These are phyloP conservation scores for Caenorhabditis uteleia DNA, from an alignment of 2,888 invertebrate genomes.

Conservation along the genomic window DNA sequence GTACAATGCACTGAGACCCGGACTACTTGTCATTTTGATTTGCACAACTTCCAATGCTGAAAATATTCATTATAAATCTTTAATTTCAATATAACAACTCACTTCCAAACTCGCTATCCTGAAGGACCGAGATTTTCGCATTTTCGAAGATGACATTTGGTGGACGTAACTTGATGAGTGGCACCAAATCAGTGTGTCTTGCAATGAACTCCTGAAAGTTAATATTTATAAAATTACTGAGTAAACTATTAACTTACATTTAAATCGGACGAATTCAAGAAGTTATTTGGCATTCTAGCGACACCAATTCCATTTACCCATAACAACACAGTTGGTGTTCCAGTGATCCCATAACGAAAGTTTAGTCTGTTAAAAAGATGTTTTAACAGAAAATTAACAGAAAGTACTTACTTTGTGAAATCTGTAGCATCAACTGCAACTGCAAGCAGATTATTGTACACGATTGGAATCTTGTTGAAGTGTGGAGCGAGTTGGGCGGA, in stretches of 20 bases:
- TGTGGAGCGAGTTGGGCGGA: constrained; percentile 87
- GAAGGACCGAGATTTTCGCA: neutral
- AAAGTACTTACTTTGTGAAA: constrained; percentile 76
- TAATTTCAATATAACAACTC: constrained; percentile 6
- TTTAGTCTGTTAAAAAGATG: constrained; percentile 74
- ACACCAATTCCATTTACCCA: constrained; percentile 87
- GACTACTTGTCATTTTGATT: no score
- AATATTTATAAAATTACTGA: neutral
- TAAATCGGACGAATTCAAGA: constrained; percentile 4
- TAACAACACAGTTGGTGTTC: constrained; percentile 85
- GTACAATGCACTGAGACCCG: no score
- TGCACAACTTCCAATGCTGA: no score
- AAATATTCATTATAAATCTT: constrained; percentile 5
- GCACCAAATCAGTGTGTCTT: constrained; percentile 19
- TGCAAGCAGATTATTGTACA: constrained; percentile 85
- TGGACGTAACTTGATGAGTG: no score
- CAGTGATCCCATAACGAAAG: constrained; percentile 88
- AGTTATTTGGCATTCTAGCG: constrained; percentile 78
- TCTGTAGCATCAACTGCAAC: constrained; percentile 84
- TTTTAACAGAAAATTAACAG: neutral
- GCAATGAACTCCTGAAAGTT: constrained; percentile 7
- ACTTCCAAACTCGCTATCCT: constrained; percentile 6
- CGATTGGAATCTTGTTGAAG: constrained; percentile 86
- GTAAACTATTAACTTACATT: neutral
- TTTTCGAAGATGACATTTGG: constrained; percentile 4